These are phyloP conservation scores for Phallusia fumigata DNA, from an alignment of 23 tunicate genomes.

Conservation along the genomic window DNA sequence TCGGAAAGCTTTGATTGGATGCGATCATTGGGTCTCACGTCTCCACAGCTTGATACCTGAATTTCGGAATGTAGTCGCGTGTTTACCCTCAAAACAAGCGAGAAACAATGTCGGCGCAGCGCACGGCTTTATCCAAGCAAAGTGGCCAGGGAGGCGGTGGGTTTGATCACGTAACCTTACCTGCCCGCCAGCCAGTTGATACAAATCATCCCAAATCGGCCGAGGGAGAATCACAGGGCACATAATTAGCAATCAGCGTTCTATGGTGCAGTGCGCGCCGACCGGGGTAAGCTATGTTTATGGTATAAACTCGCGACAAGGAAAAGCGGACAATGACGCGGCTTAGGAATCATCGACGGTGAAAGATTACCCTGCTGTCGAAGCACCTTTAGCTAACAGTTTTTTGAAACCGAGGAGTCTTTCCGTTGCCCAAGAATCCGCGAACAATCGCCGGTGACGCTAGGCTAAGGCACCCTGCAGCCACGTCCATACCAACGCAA, in stretches of 20 bases:
- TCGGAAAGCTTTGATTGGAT: constrained; percentile 44
- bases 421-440: constrained; percentile 9
- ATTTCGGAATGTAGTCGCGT: constrained; percentile 29
- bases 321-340: constrained; percentile 28
- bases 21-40: not conserved
- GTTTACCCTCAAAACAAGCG: constrained; percentile 43
- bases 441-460: no score
- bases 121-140: constrained; percentile 4
- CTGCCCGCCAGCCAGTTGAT: constrained; percentile 28
- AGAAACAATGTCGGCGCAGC: constrained; percentile 34
- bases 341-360: constrained; percentile 10
- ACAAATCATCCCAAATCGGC: constrained; percentile 21
- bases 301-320: constrained; percentile 41
- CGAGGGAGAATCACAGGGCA: not conserved
- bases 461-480: not conserved
- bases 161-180: constrained; percentile 45
- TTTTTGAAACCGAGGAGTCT: not conserved
- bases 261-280: not conserved
- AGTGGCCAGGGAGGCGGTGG: not conserved
- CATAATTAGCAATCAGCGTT: not conserved
- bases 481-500: not conserved
- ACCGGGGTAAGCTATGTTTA: constrained; percentile 26
- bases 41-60: constrained; percentile 44
- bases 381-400: not conserved
- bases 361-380: constrained; percentile 44